These are phyloP conservation scores for Aspidoscelis tigris DNA, from an alignment of 2,113 vertebrate species.

Conservation along the genomic window DNA sequence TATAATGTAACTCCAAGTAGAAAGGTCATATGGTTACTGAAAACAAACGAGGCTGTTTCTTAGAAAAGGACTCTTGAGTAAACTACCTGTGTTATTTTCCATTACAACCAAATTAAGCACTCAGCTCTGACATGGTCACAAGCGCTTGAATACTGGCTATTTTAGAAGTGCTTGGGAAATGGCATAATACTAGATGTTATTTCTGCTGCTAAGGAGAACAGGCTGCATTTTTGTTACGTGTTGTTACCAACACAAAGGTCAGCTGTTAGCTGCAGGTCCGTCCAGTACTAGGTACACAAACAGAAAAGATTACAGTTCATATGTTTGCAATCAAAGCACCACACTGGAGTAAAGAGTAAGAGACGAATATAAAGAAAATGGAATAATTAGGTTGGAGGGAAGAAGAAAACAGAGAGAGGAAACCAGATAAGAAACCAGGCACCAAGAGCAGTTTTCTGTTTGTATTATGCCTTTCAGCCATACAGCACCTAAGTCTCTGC, in stretches of 20 bases:
- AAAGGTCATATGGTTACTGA: constrained; percentile 37
- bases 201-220: constrained; percentile 17
- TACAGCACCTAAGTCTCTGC: constrained; percentile 39
- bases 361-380: constrained; percentile 1
- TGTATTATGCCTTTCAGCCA: constrained; percentile 47
- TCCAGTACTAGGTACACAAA: background rate
- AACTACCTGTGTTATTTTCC: constrained; percentile 32
- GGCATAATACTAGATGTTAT: constrained; percentile 13
- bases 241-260: background rate
- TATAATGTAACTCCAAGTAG: constrained; percentile 35
- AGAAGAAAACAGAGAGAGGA: background rate
- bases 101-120: constrained; percentile 35
- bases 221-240: background rate
- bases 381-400: background rate
- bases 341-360: background rate
- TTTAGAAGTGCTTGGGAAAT: constrained; percentile 18
- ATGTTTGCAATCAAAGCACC: background rate
- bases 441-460: constrained; percentile 17
- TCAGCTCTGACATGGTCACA: background rate
- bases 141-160: background rate
- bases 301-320: constrained; percentile 10
- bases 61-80: background rate
- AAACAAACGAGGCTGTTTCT: constrained; percentile 35
- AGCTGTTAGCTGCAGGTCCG: background rate
- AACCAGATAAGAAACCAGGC: constrained; percentile 20